Evolutionary conservation across 2,888 invertebrate genomes (phyloP), one percentile per base, ranked within the genome.

Genomic region (Xylocampa areola): DNA sequence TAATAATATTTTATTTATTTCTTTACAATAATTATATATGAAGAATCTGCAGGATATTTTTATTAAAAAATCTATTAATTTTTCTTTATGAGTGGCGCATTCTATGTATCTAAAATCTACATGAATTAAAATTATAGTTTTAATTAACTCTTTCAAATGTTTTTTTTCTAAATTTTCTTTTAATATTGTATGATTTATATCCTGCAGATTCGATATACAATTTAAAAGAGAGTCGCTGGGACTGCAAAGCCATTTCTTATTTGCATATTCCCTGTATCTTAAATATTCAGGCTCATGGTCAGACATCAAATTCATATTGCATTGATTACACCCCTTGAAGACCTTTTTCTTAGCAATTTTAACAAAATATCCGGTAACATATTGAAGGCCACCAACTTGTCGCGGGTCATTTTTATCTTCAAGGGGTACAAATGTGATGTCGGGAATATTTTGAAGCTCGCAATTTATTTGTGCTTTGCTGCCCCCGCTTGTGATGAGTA

Each of bases 341-440:
- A 37, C 37, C 5, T 21, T 48, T 30, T 48, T 48, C 10, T 48
- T 37, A 1, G 37, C 30, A n/a, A 1, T 48, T 48, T 39, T 39
- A 4, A 48, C 6, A 39, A 37, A 30, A 48, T 48, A 48, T 4
- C 30, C 25, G 8, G 25, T 39, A 10, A 39, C 39, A 10, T 39
- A 39, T 6, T 27, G 25, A 25, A 37, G 11, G 13, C 37, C 13
- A 1, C 36, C 36, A 21, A 37, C 10, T 37, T 4, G 6, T 0
- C 37, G 23, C 0, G 37, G 37, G 13, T 23, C 39, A 27, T 10
- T 39, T 39, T 25, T 23, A 8, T 39, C 25, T 27, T 39, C 39
- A 39, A 25, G 25, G 39, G 39, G 25, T 39, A 25, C 25, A 5
- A 39, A 39, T 39, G 23, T 10, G 6, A 39, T 25, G 4, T 39